These are phyloP conservation scores for Leucosticte australis DNA, from an alignment of 2,113 vertebrate species.

Conservation along the genomic window DNA sequence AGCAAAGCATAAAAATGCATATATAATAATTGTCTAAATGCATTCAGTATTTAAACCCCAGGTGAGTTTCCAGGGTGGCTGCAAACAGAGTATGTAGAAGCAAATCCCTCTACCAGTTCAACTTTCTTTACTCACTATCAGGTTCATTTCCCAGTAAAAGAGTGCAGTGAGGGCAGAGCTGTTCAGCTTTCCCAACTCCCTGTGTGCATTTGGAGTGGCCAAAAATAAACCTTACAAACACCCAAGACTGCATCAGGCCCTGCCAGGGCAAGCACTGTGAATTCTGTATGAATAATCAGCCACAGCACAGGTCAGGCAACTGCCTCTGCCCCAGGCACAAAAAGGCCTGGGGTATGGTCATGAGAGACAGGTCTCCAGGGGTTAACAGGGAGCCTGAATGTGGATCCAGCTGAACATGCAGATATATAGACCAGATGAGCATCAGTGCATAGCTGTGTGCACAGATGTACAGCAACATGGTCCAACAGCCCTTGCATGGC, in stretches of 20 bases:
- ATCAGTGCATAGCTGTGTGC: background rate
- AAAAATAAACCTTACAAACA: background rate
- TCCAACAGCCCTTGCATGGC: background rate
- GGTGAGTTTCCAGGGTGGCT: background rate
- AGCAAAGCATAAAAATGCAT: background rate
- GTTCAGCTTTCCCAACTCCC: background rate
- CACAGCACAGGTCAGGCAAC: background rate
- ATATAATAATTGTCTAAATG: background rate
- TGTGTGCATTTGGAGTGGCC: background rate
- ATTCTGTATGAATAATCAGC: background rate
- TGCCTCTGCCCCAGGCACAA: background rate
- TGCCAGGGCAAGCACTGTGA: background rate
- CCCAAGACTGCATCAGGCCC: background rate
- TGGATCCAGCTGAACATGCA: background rate
- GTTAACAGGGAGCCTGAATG: accelerated
- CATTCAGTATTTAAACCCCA: background rate
- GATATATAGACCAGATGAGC: background rate
- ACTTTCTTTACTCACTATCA: background rate
- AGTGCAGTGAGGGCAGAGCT: background rate
- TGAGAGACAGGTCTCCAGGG: background rate
- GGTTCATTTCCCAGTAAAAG: background rate
- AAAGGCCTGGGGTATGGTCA: too few relatives aligned
- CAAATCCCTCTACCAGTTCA: background rate
- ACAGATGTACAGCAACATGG: background rate
- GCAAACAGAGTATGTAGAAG: background rate